These are phyloP conservation scores for Penaeus japonicus DNA, from an alignment of 1,140 invertebrate genomes.

Conservation along the genomic window DNA sequence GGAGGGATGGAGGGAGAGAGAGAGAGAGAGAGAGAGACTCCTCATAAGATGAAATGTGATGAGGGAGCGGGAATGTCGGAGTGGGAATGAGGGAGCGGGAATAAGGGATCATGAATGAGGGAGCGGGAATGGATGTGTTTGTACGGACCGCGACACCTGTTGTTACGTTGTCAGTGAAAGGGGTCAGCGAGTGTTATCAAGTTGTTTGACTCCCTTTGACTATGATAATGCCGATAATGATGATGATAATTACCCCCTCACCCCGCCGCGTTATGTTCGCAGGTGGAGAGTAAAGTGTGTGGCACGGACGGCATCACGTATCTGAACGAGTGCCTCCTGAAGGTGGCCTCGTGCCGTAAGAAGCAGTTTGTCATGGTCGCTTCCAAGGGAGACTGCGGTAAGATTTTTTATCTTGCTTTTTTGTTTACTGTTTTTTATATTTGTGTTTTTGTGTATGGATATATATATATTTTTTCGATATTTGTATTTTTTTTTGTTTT, in stretches of 20 bases:
- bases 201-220: neutral
- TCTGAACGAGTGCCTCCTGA: slow-evolving; percentile 77
- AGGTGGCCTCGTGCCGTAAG: slow-evolving; percentile 72
- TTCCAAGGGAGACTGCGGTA: slow-evolving; percentile 86
- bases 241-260: too few relatives aligned
- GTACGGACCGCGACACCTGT: too few relatives aligned
- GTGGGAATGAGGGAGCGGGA: too few relatives aligned
- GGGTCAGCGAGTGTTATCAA: neutral
- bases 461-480: slow-evolving; percentile 2
- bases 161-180: neutral
- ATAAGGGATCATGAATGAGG: too few relatives aligned
- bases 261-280: neutral
- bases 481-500: slow-evolving; percentile 31
- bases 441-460: neutral
- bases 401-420: slow-evolving; percentile 62
- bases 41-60: too few relatives aligned
- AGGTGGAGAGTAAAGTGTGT: slow-evolving; percentile 70
- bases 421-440: neutral
- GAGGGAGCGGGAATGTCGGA: too few relatives aligned
- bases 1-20: too few relatives aligned
- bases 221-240: too few relatives aligned
- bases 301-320: slow-evolving; percentile 80
- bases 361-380: slow-evolving; percentile 74
- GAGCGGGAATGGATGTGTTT: too few relatives aligned
- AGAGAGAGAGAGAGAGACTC: too few relatives aligned